A percentile compares a stretch with the other conserved stretches of the same genome.
Evolutionary conservation across 2,797 vertebrate genomes (phyloP).

Genomic region (Anguilla obscura): DNA sequence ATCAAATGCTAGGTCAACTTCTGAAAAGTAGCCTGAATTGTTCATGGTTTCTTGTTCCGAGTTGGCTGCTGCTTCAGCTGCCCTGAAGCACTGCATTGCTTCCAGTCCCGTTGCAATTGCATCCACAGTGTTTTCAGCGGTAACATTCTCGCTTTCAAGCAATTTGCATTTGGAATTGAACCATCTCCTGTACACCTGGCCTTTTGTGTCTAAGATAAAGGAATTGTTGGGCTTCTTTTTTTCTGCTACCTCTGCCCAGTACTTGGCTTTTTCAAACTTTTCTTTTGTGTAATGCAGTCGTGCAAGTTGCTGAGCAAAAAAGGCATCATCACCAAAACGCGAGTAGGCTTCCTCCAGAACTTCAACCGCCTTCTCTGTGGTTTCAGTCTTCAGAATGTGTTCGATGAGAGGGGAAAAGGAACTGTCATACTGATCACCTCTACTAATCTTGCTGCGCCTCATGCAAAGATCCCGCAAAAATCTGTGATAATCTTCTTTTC

Average conservation of each 20-base stretch:
- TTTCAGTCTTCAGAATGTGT: slow-evolving; percentile 52
- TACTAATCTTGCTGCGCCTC: slow-evolving; percentile 64
- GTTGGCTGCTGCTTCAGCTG: slow-evolving; percentile 61
- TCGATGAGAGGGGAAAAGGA: slow-evolving; percentile 70
- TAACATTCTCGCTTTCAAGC: slow-evolving; percentile 42
- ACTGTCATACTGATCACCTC: slow-evolving; percentile 67
- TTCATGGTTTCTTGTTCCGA: slow-evolving; percentile 61
- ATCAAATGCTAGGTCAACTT: slow-evolving; percentile 69
- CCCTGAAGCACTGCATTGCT: slow-evolving; percentile 65
- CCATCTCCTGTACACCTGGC: slow-evolving; percentile 69
- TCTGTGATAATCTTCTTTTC: slow-evolving; percentile 56
- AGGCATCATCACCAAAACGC: slow-evolving; percentile 58
- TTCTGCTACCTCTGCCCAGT: slow-evolving; percentile 64
- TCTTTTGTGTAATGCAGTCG: slow-evolving; percentile 63
- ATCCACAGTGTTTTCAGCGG: slow-evolving; percentile 35
- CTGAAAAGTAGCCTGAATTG: slow-evolving; percentile 64
- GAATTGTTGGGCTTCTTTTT: slow-evolving; percentile 54
- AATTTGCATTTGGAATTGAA: slow-evolving; percentile 56
- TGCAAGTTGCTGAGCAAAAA: slow-evolving; percentile 72
- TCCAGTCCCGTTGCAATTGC: slow-evolving; percentile 59
- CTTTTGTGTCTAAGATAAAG: slow-evolving; percentile 68
- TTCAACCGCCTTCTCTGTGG: slow-evolving; percentile 64
- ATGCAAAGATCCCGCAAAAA: slow-evolving; percentile 67
- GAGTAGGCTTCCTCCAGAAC: slow-evolving; percentile 64
- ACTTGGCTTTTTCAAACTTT: slow-evolving; percentile 63